Base-by-base conservation (phyloP, 2,113 vertebrate genomes). In the Sceloporus undulatus region DNA sequence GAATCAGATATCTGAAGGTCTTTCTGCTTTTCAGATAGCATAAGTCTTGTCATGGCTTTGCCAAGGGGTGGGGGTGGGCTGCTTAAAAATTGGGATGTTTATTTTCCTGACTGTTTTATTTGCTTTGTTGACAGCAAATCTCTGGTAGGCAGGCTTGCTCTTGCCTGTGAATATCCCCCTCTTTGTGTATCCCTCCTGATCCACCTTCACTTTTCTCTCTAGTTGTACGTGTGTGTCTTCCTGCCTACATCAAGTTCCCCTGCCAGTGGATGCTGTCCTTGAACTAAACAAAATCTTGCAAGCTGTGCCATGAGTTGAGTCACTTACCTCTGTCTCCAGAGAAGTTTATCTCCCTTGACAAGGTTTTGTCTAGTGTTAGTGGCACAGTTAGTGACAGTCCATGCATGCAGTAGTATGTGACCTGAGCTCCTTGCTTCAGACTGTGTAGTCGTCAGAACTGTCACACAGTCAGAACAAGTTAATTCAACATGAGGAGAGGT, bases 401-500 rank as follows among this genome's bases (percentile, higher is more conserved):
- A 27, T 75, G 94, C 95, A 89, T 82, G 86, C 91, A 92, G 87
- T 93, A 95, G 94, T 90, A 83, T 94, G 95, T 90, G 96, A 97
- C 95, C 96, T 84, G 0, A 23, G 90, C 93, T 95, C 19, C 94
- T 91, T 85, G 92, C 91, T 89, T 94, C 91, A 76, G 27, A 40
- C 40, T 38, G 5, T 92, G 93, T 91, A 87, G 92, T 94, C 85
- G 23, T 91, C 95, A 95, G 94, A 94, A 90, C 95, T 97, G 97
- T 97, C 97, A 97, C 92, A 94, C 85, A 90, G 95, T 97, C 97
- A 96, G 94, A 96, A 97, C 95, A 95, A 97, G 96, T 97, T 96
- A 97, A 97, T 97, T 97, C 95, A 95, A 85, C 0, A 1, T 76
- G 77, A 66, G 93, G 91, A 91, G 90, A 94, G 94, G 94, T 92